Conservation (phyloP, 2,113 vertebrate genomes). For the Oostethus manadensis region DNA sequence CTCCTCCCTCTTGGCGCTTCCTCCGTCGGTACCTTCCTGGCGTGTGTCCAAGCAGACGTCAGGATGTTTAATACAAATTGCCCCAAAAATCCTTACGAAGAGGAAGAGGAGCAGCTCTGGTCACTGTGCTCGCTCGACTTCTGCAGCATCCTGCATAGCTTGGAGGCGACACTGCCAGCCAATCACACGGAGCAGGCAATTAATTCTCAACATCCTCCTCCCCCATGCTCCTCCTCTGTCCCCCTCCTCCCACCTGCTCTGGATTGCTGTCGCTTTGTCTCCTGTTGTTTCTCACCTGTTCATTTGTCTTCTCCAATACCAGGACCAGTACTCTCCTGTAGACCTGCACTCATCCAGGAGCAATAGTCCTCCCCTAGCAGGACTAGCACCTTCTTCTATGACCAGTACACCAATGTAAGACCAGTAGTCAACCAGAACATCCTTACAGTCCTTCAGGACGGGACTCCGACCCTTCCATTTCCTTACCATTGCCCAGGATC, state of each 20-base stretch:
- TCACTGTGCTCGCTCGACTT: slow-evolving; percentile 17
- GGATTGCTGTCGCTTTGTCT: not conserved
- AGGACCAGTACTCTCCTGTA: not conserved
- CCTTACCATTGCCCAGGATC: too few relatives aligned
- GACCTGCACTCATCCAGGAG: too few relatives aligned
- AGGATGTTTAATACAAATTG: not conserved
- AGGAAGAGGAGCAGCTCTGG: slow-evolving; percentile 12
- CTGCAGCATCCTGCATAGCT: slow-evolving; percentile 37
- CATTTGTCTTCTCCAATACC: slow-evolving; percentile 15
- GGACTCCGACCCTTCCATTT: too few relatives aligned
- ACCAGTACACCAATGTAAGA: too few relatives aligned
- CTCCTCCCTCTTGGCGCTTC: not conserved
- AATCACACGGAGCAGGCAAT: slow-evolving; percentile 43
- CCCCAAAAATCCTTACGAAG: not conserved
- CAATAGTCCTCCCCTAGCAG: too few relatives aligned
- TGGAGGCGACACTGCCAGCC: slow-evolving; percentile 26
- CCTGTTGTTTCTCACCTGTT: slow-evolving; percentile 31
- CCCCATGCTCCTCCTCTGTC: slow-evolving; percentile 13
- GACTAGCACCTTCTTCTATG: too few relatives aligned
- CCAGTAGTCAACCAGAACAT: too few relatives aligned
- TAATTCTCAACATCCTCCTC: slow-evolving; percentile 27
- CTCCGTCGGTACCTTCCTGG: not conserved
- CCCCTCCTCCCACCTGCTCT: not conserved
- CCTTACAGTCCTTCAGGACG: too few relatives aligned
- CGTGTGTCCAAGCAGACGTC: not conserved